phyloP scores from a whole-genome alignment of 2,797 vertebrate genomes.

The Chelon labrosus region DNA sequence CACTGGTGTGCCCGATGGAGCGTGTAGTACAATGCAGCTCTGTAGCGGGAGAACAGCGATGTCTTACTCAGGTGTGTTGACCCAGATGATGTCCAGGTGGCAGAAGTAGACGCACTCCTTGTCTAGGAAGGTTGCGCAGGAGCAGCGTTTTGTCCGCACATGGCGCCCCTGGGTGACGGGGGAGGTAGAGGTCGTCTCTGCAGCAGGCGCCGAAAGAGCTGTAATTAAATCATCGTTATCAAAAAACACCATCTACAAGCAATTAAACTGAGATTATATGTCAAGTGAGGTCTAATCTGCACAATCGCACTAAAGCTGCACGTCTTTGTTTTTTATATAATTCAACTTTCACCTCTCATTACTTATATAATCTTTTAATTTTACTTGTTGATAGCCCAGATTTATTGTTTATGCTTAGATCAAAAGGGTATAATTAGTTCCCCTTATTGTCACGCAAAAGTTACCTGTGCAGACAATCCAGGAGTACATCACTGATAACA shows the following conservation, averaged over 20 bases:
- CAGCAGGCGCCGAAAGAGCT: slow-evolving; percentile 60
- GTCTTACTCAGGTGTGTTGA: slow-evolving; percentile 94
- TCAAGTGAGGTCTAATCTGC: background rate
- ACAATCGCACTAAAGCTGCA: background rate
- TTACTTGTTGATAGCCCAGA: background rate
- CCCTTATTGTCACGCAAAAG: slow-evolving; percentile 1
- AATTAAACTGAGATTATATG: background rate
- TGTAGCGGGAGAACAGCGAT: too few species aligned
- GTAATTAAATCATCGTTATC: slow-evolving; percentile 17
- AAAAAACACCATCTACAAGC: slow-evolving; percentile 24
- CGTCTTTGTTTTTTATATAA: background rate
- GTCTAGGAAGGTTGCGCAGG: slow-evolving; percentile 90
- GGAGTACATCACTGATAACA: slow-evolving; percentile 83
- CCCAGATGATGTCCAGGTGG: slow-evolving; percentile 97
- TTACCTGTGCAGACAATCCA: slow-evolving; percentile 80
- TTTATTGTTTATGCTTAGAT: background rate
- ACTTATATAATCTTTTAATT: background rate
- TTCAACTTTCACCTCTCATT: background rate
- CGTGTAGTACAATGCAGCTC: too few species aligned
- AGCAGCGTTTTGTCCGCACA: slow-evolving; percentile 90
- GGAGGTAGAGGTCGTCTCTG: slow-evolving; percentile 27
- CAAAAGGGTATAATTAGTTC: background rate
- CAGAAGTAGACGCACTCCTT: slow-evolving; percentile 98
- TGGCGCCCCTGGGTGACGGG: slow-evolving; percentile 54
- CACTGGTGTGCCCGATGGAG: too few species aligned